Evolutionary conservation across 1,140 invertebrate genomes (phyloP).

Genomic region (Pogonomyrmex californicus): DNA sequence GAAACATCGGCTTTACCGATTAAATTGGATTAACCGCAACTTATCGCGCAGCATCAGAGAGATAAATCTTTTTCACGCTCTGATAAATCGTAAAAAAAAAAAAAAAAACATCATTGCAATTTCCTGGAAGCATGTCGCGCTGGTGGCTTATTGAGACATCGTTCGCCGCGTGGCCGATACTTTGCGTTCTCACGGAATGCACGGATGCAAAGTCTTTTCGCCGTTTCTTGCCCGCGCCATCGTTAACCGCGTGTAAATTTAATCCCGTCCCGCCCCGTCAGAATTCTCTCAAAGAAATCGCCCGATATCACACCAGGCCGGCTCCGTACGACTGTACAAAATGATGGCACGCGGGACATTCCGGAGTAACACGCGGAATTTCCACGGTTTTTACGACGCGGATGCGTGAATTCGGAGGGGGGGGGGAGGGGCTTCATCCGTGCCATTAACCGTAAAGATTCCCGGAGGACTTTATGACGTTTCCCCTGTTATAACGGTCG

Average conservation of each 20-base stretch:
- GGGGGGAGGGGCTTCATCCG: background rate
- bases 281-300: slow-evolving; percentile 57
- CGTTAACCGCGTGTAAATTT: background rate
- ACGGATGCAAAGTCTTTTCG: background rate
- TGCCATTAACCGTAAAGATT: slow-evolving; percentile 52
- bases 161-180: background rate
- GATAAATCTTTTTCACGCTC: slow-evolving; percentile 29
- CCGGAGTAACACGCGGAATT: slow-evolving; percentile 26
- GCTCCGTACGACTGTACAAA: background rate
- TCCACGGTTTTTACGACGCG: slow-evolving; percentile 62
- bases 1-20: background rate
- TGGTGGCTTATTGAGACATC: background rate
- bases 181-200: background rate
- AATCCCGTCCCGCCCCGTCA: background rate
- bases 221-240: background rate
- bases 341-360: background rate
- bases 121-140: background rate
- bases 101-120: slow-evolving; percentile 1
- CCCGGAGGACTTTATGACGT: slow-evolving; percentile 48
- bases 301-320: background rate
- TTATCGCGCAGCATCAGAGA: slow-evolving; percentile 6
- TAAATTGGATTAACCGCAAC: slow-evolving; percentile 11
- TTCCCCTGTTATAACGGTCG: slow-evolving; percentile 45
- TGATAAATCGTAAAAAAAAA: background rate
- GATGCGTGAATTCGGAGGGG: slow-evolving; percentile 31